Conservation (phyloP, 2,888 invertebrate species). For the Pristionchus arcanus region DNA sequence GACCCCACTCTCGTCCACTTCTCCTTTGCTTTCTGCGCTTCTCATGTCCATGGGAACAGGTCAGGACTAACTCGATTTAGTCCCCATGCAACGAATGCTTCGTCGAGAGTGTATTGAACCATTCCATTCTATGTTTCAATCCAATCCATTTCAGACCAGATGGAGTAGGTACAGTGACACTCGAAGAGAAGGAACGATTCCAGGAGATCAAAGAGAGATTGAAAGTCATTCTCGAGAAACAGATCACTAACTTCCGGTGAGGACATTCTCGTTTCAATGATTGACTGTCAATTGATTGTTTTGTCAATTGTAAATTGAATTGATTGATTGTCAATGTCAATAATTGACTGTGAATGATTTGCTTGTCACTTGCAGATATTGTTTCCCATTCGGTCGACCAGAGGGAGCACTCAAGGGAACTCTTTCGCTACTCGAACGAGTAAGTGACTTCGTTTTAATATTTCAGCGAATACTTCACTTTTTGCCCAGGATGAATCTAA, state of each 20-base stretch:
- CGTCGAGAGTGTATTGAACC: background rate
- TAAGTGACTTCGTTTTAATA: background rate
- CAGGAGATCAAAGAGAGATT: constrained; percentile 97
- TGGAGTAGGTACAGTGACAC: constrained; percentile 97
- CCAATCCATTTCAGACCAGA: constrained; percentile 82
- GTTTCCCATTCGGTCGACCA: constrained; percentile 98
- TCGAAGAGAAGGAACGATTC: constrained; percentile 93
- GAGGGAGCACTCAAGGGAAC: constrained; percentile 98
- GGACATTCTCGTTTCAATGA: background rate
- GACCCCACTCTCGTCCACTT: constrained; percentile 98
- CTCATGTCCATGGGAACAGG: constrained; percentile 99
- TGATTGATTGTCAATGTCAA: no score
- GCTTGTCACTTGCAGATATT: constrained; percentile 84
- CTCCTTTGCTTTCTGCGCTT: constrained; percentile 99
- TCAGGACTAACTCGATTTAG: constrained; percentile 79
- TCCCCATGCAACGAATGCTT: background rate
- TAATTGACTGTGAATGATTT: no score
- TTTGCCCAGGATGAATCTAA: background rate
- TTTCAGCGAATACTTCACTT: background rate
- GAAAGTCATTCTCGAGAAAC: constrained; percentile 93
- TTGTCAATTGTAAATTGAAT: no score
- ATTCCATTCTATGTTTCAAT: background rate
- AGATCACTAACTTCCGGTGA: constrained; percentile 97
- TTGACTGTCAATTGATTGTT: no score
- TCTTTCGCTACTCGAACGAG: constrained; percentile 93